phyloP scores from a whole-genome alignment of 30 jellyfish, hydroid and myxozoan genomes.

The Aurelia aurita complex sp. Pacific region DNA sequence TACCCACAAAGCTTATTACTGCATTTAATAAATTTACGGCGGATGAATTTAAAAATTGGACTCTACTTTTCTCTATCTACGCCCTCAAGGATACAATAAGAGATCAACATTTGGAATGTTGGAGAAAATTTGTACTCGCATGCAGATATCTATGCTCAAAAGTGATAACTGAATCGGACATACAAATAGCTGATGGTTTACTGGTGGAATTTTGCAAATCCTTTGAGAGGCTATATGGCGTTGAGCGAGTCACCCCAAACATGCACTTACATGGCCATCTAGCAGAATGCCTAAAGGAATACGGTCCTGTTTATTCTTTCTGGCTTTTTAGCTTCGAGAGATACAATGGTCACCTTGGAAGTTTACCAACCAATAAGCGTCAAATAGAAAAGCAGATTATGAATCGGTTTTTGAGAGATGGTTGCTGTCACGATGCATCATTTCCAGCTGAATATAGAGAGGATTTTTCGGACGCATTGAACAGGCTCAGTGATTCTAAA shows the following conservation, averaged over 20 bases:
- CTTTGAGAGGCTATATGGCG: not conserved
- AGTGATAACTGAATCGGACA: slow-evolving; percentile 2
- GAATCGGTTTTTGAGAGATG: not conserved
- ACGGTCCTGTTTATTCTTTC: not conserved
- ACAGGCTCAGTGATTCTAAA: no score
- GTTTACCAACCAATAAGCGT: not conserved
- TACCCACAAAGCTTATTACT: no score
- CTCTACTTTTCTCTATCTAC: no score
- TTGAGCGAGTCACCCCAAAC: not conserved
- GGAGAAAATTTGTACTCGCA: no score
- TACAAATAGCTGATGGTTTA: not conserved
- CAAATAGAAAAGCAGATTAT: not conserved
- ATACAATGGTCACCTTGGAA: not conserved
- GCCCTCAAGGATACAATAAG: no score
- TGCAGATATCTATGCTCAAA: not conserved
- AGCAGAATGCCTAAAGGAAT: not conserved
- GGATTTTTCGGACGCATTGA: no score
- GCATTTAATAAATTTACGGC: no score
- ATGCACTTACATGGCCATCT: slow-evolving; percentile 6
- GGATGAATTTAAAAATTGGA: no score
- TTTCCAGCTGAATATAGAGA: not conserved
- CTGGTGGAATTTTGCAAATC: slow-evolving; percentile 2
- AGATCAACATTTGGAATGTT: no score
- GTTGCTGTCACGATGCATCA: not conserved
- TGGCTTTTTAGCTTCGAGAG: slow-evolving; percentile 7